phyloP scores from a whole-genome alignment of 2,113 vertebrate genomes.

The Burhinus bistriatus region DNA sequence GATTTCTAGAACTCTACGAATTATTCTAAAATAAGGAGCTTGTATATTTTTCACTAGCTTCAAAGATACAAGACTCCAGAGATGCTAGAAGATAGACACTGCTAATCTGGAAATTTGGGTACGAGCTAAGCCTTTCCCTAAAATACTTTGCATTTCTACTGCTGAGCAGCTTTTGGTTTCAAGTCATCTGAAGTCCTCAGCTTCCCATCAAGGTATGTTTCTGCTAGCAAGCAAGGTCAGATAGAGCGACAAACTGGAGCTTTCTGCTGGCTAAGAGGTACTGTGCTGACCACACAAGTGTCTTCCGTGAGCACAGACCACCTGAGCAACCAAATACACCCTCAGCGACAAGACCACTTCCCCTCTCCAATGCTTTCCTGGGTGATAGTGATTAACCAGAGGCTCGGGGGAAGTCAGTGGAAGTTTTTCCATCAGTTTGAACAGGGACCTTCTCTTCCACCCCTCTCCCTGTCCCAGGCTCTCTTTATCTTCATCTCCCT shows the following conservation, averaged over 20 bases:
- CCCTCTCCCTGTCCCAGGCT: background rate
- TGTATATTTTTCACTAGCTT: background rate
- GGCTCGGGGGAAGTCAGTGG: background rate
- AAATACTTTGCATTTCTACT: background rate
- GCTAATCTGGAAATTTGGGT: background rate
- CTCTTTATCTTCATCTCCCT: background rate
- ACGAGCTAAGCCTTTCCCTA: background rate
- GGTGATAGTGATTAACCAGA: background rate
- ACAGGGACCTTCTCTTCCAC: background rate
- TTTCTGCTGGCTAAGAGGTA: background rate
- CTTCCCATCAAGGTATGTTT: background rate
- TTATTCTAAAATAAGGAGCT: background rate
- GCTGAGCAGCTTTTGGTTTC: background rate
- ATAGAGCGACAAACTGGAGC: background rate
- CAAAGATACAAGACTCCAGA: background rate
- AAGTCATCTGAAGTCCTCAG: background rate
- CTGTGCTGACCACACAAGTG: background rate
- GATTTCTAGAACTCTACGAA: background rate
- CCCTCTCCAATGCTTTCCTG: background rate
- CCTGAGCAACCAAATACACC: background rate
- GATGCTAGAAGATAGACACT: background rate
- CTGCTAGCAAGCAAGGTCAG: background rate
- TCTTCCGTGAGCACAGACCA: background rate
- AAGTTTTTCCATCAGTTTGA: background rate
- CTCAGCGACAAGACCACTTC: rapidly evolving